Base-by-base conservation (phyloP, 92 coral and sea anemone species). In the Montipora capitata region DNA sequence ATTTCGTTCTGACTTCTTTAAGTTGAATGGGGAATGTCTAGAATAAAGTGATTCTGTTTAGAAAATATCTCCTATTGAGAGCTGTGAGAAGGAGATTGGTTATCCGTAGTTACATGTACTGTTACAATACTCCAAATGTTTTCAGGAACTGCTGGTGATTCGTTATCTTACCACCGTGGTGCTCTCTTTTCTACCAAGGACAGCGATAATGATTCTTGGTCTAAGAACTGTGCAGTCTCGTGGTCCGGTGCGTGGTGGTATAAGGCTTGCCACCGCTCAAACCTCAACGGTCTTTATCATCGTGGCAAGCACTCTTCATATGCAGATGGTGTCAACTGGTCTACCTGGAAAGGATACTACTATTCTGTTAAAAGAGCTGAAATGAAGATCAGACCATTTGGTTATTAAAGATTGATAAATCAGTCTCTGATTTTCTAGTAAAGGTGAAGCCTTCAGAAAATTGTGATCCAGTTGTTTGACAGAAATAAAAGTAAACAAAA, bases 191-290 rank as follows among this genome's bases (percentile, higher is more conserved):
- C 89, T 14, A 85, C 89, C 89, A 85, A 76, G 76, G 89, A 76
- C 56, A 65, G 38, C 8, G 89, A 85, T 42, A 85, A 85, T 76
- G 89, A 76, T 27, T 6, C 0, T 66, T 35, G 1, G 17, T 0
- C 56, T 3, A 7, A 68, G 5, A 85, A 65, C 67, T 85, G 89
- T 35, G 89, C 89, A 16, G 45, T n/a, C n/a, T n/a, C n/a, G n/a
- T n/a, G n/a, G n/a, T n/a, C n/a, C n/a, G 89, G 83, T n/a, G 82
- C 79, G 17, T 85, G 89, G 89, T 85, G 89, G 89, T 85, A 85
- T 35, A 3, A 10, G 0, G 6, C 0, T 63, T 76, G 89, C 64
- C 82, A 85, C 66, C 0, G 3, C 4, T 85, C 89, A 14, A 85
- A 85, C 51, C 82, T 85, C 64, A 85, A 85, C 12, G 83, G 83